A percentile compares a stretch with the other conserved stretches of the same genome.
Evolutionary conservation across 2,113 vertebrate genomes (phyloP).

Genomic region (Clupea harengus): DNA sequence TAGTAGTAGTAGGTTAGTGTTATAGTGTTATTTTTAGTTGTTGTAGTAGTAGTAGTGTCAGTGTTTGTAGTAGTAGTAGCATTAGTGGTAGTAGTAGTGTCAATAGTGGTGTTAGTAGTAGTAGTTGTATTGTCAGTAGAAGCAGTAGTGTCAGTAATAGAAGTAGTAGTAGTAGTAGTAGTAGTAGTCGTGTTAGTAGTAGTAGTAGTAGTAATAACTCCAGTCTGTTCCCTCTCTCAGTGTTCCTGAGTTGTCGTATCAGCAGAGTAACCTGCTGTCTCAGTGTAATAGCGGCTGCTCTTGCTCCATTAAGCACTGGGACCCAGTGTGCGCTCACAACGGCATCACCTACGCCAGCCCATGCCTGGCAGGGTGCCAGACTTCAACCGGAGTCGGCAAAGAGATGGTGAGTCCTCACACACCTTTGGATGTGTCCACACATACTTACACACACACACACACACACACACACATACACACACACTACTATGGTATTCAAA

Average conservation of each 20-base stretch:
- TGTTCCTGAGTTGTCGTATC: slow-evolving; percentile 56
- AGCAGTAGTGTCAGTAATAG: too few relatives aligned
- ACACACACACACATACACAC: neutral
- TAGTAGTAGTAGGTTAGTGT: too few relatives aligned
- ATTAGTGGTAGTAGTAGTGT: too few relatives aligned
- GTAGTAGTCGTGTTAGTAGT: too few relatives aligned
- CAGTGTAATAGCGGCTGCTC: slow-evolving; percentile 83
- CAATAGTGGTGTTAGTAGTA: too few relatives aligned
- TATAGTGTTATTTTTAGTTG: too few relatives aligned
- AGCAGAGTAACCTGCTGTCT: slow-evolving; percentile 73
- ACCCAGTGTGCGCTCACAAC: slow-evolving; percentile 87
- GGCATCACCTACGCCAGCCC: slow-evolving; percentile 88
- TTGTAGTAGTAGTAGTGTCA: too few relatives aligned
- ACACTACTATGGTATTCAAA: neutral
- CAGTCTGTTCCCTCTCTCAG: slow-evolving; percentile 56
- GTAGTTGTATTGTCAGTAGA: too few relatives aligned
- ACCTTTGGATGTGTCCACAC: neutral
- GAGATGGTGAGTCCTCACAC: slow-evolving; percentile 71
- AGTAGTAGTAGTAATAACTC: neutral
- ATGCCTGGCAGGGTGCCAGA: slow-evolving; percentile 87
- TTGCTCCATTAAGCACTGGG: slow-evolving; percentile 86
- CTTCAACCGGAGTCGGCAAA: slow-evolving; percentile 70
- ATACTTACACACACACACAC: neutral
- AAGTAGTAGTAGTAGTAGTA: too few relatives aligned
- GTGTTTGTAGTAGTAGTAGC: too few relatives aligned